Evolutionary conservation across 1,140 invertebrate species (phyloP).

Genomic region (Eueides isabella): DNA sequence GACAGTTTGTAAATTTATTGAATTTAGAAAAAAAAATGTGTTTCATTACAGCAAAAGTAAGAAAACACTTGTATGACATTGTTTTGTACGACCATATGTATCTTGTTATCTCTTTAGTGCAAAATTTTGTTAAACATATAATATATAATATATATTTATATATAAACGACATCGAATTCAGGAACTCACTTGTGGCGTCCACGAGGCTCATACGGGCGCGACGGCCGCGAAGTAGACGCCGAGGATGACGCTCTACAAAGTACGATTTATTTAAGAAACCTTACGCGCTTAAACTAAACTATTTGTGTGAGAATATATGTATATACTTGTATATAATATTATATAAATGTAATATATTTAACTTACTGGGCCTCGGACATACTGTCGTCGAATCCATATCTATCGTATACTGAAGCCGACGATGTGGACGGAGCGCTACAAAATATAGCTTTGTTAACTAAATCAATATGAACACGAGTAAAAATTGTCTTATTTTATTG

Average conservation of each 20-base stretch:
- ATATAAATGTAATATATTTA: neutral
- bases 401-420: neutral
- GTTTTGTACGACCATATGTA: neutral
- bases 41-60: no score
- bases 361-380: slow-evolving; percentile 7
- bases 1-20: neutral
- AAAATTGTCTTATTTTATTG: neutral
- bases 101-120: slow-evolving; percentile 10
- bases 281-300: neutral
- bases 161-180: slow-evolving; percentile 9
- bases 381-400: slow-evolving; percentile 6
- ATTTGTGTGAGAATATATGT: neutral
- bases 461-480: neutral
- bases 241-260: slow-evolving; percentile 6
- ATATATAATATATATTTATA: neutral
- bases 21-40: neutral
- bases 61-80: no score
- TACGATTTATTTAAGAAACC: neutral
- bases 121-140: neutral
- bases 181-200: neutral
- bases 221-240: neutral
- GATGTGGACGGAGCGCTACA: slow-evolving; percentile 9
- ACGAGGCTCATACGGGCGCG: neutral
- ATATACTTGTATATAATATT: neutral
- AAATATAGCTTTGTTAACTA: neutral